These are phyloP conservation scores for Pseudomyrmex dendroicus DNA, from an alignment of 1,140 invertebrate species.

Conservation along the genomic window DNA sequence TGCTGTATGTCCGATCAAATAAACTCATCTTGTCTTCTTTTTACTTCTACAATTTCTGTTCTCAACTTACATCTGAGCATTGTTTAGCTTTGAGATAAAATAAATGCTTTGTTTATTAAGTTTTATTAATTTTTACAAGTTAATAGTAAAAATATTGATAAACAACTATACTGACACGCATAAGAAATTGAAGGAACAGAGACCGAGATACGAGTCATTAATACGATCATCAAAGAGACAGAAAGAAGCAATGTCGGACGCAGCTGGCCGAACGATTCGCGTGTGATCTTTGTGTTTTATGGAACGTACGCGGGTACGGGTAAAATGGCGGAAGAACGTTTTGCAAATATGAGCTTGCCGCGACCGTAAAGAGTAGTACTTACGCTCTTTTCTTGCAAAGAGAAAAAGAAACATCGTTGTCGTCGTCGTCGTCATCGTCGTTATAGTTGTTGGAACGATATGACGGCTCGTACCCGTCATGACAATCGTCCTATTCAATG, in stretches of 20 bases:
- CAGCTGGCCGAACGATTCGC: constrained; percentile 44
- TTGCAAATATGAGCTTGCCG: constrained; percentile 58
- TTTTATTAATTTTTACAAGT: background rate
- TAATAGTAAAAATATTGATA: background rate
- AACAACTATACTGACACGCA: background rate
- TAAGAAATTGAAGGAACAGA: background rate
- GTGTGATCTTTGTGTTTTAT: constrained; percentile 58
- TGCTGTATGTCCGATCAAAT: background rate
- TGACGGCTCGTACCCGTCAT: constrained; percentile 41
- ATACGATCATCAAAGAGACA: constrained; percentile 43
- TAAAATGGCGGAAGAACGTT: constrained; percentile 54
- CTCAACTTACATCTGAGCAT: background rate
- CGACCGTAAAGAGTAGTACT: constrained; percentile 45
- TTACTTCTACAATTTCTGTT: background rate
- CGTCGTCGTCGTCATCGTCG: constrained; percentile 27
- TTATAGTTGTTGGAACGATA: constrained; percentile 14
- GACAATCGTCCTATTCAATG: constrained; percentile 51
- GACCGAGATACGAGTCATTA: background rate
- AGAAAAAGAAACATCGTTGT: constrained; percentile 24
- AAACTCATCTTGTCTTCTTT: background rate
- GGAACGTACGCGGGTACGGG: constrained; percentile 38
- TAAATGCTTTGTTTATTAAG: background rate
- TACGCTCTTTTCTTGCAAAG: constrained; percentile 11
- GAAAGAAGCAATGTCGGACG: background rate
- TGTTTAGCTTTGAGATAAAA: background rate